Conservation (phyloP, 2,797 vertebrate genomes). For the Luscinia luscinia region DNA sequence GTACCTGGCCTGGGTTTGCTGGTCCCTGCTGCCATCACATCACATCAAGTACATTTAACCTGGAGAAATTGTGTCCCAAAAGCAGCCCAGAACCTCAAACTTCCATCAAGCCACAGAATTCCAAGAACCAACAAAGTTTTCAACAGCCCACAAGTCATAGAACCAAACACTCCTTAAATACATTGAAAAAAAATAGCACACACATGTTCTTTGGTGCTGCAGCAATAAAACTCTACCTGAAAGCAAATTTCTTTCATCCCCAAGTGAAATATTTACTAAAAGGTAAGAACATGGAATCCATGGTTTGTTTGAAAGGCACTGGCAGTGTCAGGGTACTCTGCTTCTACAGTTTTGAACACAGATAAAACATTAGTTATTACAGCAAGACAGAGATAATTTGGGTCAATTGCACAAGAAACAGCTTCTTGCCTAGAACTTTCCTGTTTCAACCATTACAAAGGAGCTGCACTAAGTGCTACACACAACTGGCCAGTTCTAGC, state of each 20-base stretch:
- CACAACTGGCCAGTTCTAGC: neutral
- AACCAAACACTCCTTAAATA: neutral
- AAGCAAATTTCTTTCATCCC: neutral
- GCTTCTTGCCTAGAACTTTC: neutral
- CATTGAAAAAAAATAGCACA: neutral
- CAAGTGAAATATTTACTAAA: neutral
- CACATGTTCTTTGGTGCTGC: neutral
- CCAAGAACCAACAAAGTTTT: neutral
- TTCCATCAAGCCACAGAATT: neutral
- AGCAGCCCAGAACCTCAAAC: neutral
- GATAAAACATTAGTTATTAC: neutral
- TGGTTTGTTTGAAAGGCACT: neutral
- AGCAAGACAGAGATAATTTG: neutral
- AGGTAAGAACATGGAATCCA: neutral
- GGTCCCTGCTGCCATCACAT: neutral
- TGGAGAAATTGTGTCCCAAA: neutral
- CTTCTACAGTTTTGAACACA: neutral
- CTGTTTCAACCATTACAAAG: neutral
- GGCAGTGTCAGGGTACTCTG: neutral
- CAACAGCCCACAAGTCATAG: neutral
- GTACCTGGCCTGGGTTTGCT: neutral
- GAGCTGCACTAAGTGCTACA: neutral
- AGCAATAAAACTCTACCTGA: neutral
- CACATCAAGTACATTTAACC: accelerated
- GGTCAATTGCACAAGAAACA: neutral